Percentiles rank a stretch among this genome's conserved stretches.
Conservation (phyloP, 1,140 invertebrate species). For the Lepidostoma basale region DNA sequence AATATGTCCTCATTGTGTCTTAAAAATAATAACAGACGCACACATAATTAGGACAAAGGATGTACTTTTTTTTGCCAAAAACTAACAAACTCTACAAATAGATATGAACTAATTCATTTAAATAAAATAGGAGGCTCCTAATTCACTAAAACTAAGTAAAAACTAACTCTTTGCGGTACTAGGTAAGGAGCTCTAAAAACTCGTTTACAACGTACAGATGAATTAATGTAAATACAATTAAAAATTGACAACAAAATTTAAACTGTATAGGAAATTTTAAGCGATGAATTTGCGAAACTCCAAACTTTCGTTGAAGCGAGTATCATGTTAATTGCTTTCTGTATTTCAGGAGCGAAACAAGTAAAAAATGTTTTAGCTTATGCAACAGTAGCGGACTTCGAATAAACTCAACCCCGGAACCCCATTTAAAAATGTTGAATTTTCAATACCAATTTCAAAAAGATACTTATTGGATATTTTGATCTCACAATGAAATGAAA, state of each 20-base stretch:
- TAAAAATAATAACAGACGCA: not conserved
- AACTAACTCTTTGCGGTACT: not conserved
- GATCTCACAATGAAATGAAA: too few species aligned
- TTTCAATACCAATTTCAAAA: too few species aligned
- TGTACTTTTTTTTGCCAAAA: not conserved
- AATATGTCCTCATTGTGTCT: not conserved
- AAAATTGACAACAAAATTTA: conserved; percentile 11
- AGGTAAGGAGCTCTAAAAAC: not conserved
- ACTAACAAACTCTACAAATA: not conserved
- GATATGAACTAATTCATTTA: not conserved
- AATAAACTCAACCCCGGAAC: too few species aligned
- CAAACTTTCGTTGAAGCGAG: not conserved
- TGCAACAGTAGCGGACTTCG: too few species aligned
- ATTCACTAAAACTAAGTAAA: not conserved
- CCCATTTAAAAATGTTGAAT: too few species aligned
- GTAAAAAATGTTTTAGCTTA: not conserved
- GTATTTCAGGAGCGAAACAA: not conserved
- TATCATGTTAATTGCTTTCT: conserved; percentile 15
- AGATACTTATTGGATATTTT: too few species aligned
- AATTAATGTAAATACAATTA: conserved; percentile 9
- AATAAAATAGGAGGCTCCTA: not conserved
- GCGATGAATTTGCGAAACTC: not conserved
- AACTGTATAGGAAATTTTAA: not conserved
- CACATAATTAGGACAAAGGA: not conserved
- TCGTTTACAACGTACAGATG: not conserved